Conservation (phyloP, 2,888 invertebrate species). For the Cremastinae sp. region DNA sequence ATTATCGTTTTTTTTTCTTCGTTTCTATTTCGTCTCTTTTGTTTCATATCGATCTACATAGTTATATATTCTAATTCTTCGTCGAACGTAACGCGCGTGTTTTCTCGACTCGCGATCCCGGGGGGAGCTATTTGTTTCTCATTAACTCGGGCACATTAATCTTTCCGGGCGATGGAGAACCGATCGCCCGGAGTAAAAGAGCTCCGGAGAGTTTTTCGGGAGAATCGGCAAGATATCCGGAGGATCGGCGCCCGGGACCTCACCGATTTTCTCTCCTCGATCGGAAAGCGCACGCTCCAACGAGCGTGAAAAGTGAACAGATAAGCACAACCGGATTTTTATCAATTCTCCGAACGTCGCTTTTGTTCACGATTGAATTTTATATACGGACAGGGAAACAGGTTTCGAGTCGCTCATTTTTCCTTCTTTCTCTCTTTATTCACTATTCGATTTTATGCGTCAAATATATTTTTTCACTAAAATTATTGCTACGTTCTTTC, state of each 20-base stretch:
- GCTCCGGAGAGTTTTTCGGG: neutral
- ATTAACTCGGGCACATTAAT: conserved; percentile 78
- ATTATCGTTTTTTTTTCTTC: conserved; percentile 21
- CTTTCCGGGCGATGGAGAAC: conserved; percentile 62
- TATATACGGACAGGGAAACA: neutral
- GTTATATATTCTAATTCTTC: conserved; percentile 37
- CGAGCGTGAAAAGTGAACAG: conserved; percentile 30
- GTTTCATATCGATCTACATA: too few relatives aligned
- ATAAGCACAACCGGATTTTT: conserved; percentile 44
- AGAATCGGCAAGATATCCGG: neutral
- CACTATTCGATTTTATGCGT: neutral
- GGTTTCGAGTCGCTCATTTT: neutral
- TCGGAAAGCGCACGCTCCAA: conserved; percentile 33
- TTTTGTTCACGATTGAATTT: neutral
- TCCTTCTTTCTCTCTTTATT: neutral
- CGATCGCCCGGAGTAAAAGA: conserved; percentile 56
- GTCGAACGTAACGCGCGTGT: conserved; percentile 24
- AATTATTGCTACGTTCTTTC: too few relatives aligned
- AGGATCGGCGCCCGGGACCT: neutral
- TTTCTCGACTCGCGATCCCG: conserved; percentile 38
- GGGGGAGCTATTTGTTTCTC: conserved; percentile 76
- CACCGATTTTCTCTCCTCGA: conserved; percentile 29
- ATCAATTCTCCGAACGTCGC: neutral
- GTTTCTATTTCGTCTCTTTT: conserved; percentile 35
- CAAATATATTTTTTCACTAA: too few relatives aligned